A percentile compares a stretch with the other conserved stretches of the same genome.
phyloP scores from a whole-genome alignment of 2,888 invertebrate genomes.

The Sinhomidia bicolor region DNA sequence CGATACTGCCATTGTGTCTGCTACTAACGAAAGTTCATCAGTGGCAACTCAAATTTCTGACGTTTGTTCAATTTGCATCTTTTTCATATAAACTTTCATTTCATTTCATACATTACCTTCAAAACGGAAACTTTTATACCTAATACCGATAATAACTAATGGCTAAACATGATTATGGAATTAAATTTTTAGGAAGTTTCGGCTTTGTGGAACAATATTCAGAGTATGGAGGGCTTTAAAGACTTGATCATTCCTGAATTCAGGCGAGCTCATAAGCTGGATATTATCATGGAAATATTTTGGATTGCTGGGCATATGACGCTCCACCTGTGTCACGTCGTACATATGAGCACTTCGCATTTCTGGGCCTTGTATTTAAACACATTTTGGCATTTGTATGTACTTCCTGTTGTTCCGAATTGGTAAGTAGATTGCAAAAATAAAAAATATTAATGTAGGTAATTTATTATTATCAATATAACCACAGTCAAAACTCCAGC shows the following conservation, averaged over 20 bases:
- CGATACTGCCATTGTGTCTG: not conserved
- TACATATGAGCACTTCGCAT: not conserved
- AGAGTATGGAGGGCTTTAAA: conserved; percentile 2
- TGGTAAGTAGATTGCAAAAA: too few species aligned
- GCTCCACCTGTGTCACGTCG: conserved; percentile 30
- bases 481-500: not conserved
- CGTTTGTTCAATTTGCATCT: not conserved
- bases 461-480: too few species aligned
- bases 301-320: conserved; percentile 62
- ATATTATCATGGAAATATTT: conserved; percentile 46
- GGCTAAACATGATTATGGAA: too few species aligned
- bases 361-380: conserved; percentile 56
- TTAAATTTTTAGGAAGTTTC: conserved; percentile 24
- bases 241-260: not conserved
- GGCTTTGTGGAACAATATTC: not conserved
- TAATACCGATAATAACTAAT: too few species aligned
- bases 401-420: conserved; percentile 39
- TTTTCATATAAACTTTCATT: too few species aligned
- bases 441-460: too few species aligned
- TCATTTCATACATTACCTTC: not conserved
- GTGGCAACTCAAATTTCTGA: not conserved
- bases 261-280: not conserved
- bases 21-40: not conserved
- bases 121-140: too few species aligned
- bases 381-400: conserved; percentile 42